phyloP scores from a whole-genome alignment of 2,113 vertebrate species.

The Pangasianodon gigas region DNA sequence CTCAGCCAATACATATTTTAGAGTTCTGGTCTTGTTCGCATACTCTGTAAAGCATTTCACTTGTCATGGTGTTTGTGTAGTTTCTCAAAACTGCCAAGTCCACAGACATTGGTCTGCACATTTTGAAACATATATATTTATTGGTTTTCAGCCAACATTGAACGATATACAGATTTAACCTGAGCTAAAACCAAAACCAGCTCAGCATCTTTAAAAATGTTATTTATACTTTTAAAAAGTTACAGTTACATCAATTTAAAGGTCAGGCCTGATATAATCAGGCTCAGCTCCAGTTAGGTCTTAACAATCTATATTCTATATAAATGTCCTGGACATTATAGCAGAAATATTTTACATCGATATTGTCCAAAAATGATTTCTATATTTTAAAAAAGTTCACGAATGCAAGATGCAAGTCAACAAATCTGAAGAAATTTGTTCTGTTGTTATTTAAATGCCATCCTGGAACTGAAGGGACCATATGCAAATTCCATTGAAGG shows the following conservation, averaged over 20 bases:
- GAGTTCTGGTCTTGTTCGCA: not conserved
- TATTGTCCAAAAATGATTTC: not conserved
- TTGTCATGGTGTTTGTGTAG: not conserved
- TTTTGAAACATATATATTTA: not conserved
- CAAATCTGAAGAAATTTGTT: not conserved
- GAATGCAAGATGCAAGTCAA: not conserved
- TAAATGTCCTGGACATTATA: not conserved
- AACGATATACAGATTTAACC: not conserved
- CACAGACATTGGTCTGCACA: not conserved
- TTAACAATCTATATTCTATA: not conserved
- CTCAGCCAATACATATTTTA: conserved; percentile 31
- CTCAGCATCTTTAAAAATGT: not conserved
- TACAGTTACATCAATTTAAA: not conserved
- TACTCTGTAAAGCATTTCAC: conserved; percentile 11
- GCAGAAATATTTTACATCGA: not conserved
- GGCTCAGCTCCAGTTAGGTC: not conserved
- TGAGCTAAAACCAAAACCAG: not conserved
- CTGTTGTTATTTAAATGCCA: not conserved
- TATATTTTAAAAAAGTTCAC: not conserved
- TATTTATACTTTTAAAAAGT: not conserved
- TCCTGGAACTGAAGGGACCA: not conserved
- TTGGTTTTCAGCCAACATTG: not conserved
- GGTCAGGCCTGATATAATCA: not conserved
- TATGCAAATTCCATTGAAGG: not conserved
- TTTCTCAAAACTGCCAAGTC: conserved; percentile 2